Evolutionary conservation across 2,888 invertebrate genomes (phyloP).

Genomic region (Spilarctia lutea): DNA sequence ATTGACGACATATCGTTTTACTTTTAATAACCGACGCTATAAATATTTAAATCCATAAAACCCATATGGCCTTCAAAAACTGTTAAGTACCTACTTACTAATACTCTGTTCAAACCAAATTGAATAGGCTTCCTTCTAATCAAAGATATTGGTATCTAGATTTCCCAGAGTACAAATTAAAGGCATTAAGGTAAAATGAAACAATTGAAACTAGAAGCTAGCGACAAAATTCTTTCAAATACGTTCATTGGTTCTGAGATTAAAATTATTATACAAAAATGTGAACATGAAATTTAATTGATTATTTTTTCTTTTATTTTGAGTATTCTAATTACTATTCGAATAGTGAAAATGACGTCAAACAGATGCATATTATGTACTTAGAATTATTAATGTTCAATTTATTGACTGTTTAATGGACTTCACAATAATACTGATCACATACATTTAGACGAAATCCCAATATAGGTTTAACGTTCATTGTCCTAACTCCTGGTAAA

Average conservation of each 20-base stretch:
- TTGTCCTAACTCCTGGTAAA: not conserved
- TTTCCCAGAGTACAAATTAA: not conserved
- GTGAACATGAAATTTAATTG: not conserved
- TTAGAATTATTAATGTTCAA: not conserved
- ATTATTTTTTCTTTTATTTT: not conserved
- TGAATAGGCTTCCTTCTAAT: too few species aligned
- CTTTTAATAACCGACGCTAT: too few species aligned
- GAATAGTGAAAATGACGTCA: not conserved
- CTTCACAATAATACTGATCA: constrained; percentile 3
- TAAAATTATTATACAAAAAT: not conserved
- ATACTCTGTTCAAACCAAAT: too few species aligned
- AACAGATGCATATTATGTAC: not conserved
- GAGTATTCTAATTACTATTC: not conserved
- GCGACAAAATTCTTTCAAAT: not conserved
- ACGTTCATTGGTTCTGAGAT: not conserved
- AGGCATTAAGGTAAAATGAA: not conserved
- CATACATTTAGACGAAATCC: not conserved
- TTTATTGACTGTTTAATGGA: not conserved
- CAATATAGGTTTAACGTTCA: not conserved
- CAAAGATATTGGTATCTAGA: too few species aligned
- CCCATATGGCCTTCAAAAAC: too few species aligned
- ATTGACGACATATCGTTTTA: too few species aligned
- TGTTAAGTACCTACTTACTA: too few species aligned
- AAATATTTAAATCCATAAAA: too few species aligned
- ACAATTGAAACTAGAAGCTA: too few species aligned